A percentile compares a stretch with the other conserved stretches of the same genome.
phyloP scores from a whole-genome alignment of 2,888 invertebrate species.

The Pyrocoelia pectoralis region DNA sequence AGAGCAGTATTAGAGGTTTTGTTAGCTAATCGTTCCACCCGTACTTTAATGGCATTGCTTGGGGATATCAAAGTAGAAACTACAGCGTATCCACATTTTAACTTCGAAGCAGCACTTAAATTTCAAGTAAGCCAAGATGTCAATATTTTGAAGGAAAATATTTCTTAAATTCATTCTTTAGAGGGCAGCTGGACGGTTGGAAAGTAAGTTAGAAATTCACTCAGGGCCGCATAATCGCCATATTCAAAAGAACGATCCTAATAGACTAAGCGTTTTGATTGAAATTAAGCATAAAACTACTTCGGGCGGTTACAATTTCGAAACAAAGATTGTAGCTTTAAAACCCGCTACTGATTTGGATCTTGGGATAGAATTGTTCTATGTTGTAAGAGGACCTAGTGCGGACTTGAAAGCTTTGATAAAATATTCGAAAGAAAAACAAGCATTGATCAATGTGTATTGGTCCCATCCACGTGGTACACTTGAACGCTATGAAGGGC shows the following conservation, averaged over 20 bases:
- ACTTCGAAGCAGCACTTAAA: constrained; percentile 71
- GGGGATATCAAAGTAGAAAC: constrained; percentile 75
- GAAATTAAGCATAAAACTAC: constrained; percentile 60
- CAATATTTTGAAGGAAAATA: neutral
- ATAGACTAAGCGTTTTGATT: constrained; percentile 69
- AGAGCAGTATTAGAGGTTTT: constrained; percentile 62
- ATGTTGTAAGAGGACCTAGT: constrained; percentile 63
- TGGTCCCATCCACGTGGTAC: constrained; percentile 72
- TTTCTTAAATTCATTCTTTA: constrained; percentile 54
- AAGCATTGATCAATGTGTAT: constrained; percentile 65
- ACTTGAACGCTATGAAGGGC: constrained; percentile 72
- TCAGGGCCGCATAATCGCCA: constrained; percentile 69
- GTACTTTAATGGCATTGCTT: constrained; percentile 66
- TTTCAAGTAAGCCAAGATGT: constrained; percentile 69
- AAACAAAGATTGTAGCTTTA: constrained; percentile 69
- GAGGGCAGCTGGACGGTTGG: constrained; percentile 75
- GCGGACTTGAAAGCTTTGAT: constrained; percentile 64
- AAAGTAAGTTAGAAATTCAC: constrained; percentile 74
- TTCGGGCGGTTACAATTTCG: constrained; percentile 66
- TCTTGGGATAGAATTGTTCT: constrained; percentile 67
- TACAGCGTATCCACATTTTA: constrained; percentile 78
- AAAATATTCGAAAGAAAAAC: constrained; percentile 67
- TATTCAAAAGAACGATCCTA: constrained; percentile 57
- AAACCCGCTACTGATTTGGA: constrained; percentile 73
- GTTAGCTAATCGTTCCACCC: constrained; percentile 65